phyloP scores from a whole-genome alignment of 2,113 vertebrate genomes.

The Budorcas taxicolor region DNA sequence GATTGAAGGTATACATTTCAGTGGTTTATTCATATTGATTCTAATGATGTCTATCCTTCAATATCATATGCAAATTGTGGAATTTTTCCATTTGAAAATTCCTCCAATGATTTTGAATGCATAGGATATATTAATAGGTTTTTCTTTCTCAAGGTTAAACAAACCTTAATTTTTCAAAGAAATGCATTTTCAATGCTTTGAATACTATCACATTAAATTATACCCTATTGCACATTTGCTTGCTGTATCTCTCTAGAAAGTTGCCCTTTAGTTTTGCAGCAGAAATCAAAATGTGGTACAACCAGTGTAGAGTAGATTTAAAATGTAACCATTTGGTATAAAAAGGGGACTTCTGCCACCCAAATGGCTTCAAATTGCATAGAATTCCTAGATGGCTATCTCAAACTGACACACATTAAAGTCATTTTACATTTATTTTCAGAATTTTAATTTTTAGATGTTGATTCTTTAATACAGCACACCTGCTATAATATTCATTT shows the following conservation, averaged over 20 bases:
- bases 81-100: not conserved
- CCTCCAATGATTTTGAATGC: not conserved
- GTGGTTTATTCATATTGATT: not conserved
- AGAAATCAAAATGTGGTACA: not conserved
- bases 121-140: not conserved
- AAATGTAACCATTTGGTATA: not conserved
- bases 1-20: not conserved
- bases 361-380: not conserved
- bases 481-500: not conserved
- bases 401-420: not conserved
- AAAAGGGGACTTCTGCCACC: not conserved
- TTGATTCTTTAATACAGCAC: not conserved
- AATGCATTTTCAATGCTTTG: not conserved
- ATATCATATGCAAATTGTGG: not conserved
- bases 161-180: not conserved
- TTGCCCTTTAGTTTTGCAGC: not conserved
- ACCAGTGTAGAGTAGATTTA: not conserved
- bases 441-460: not conserved
- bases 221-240: not conserved
- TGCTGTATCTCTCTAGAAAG: not conserved
- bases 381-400: not conserved
- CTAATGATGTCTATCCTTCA: not conserved
- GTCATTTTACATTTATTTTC: not conserved
- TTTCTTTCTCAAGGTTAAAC: not conserved
- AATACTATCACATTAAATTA: not conserved